Percentiles rank a stretch among this genome's conserved stretches.
Conservation (phyloP, 2,797 vertebrate genomes). For the Cyclopterus lumpus region DNA sequence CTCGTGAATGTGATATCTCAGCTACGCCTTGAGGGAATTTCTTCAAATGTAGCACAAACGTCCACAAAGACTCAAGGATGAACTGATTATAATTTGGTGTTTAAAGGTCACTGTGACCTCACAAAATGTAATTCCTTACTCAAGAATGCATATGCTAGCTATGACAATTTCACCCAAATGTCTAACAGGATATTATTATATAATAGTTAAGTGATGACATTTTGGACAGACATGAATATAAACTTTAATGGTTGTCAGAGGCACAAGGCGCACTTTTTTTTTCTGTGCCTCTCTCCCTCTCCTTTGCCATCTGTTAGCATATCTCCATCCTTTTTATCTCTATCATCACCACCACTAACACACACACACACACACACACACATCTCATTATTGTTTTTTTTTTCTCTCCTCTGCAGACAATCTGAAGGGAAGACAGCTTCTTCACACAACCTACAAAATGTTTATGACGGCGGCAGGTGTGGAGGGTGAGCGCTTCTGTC, state of each 20-base stretch:
- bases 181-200: not conserved
- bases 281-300: slow-evolving; percentile 48
- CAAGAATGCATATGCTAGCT: not conserved
- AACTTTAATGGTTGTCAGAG: not conserved
- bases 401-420: slow-evolving; percentile 73
- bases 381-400: slow-evolving; percentile 45
- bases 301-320: slow-evolving; percentile 69
- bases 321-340: slow-evolving; percentile 72
- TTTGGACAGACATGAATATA: not conserved
- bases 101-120: not conserved
- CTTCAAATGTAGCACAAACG: not conserved
- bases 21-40: not conserved
- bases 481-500: slow-evolving; percentile 86
- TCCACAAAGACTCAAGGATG: not conserved
- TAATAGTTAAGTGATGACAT: not conserved
- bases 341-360: slow-evolving; percentile 35
- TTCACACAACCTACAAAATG: slow-evolving; percentile 97
- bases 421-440: slow-evolving; percentile 92
- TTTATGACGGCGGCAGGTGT: slow-evolving; percentile 94
- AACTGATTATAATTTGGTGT: not conserved
- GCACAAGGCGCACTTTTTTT: slow-evolving; percentile 1
- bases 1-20: not conserved
- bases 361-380: slow-evolving; percentile 20
- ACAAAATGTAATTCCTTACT: not conserved
- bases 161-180: not conserved